These are phyloP conservation scores for Polypedilum pembai DNA, from an alignment of 1,140 invertebrate species.

Conservation along the genomic window DNA sequence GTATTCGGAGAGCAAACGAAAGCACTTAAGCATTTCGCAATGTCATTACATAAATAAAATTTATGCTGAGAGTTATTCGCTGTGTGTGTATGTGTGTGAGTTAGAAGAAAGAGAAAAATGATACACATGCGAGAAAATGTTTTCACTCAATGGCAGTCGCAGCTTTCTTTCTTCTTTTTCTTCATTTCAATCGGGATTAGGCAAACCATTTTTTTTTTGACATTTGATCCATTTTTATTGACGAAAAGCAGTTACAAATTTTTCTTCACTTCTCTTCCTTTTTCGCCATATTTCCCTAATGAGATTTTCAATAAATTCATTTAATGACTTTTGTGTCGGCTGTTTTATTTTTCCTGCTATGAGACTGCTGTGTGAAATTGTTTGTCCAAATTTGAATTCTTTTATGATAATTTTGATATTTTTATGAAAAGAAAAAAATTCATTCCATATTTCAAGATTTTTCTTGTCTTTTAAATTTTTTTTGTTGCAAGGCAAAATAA, in stretches of 20 bases:
- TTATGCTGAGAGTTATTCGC: not conserved
- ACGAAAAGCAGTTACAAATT: not conserved
- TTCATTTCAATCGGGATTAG: not conserved
- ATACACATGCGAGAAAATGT: not conserved
- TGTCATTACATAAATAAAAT: constrained; percentile 22
- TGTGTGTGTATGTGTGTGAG: not conserved
- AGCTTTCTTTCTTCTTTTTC: not conserved
- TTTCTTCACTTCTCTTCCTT: too few relatives aligned
- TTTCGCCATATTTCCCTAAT: too few relatives aligned
- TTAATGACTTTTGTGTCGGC: too few relatives aligned
- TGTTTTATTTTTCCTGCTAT: too few relatives aligned
- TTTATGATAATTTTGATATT: too few relatives aligned
- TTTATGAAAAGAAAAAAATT: too few relatives aligned
- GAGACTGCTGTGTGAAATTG: too few relatives aligned
- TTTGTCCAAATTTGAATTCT: too few relatives aligned
- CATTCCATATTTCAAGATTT: too few relatives aligned
- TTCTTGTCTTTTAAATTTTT: too few relatives aligned
- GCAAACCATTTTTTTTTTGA: not conserved
- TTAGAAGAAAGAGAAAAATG: not conserved
- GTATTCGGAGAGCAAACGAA: constrained; percentile 16
- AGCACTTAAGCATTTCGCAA: constrained; percentile 21
- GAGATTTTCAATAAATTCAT: too few relatives aligned
- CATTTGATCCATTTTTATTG: not conserved
- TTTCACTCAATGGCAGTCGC: not conserved
- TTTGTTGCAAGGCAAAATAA: too few relatives aligned